These are phyloP conservation scores for Noctilio leporinus DNA, from an alignment of 2,113 vertebrate genomes.

Conservation along the genomic window DNA sequence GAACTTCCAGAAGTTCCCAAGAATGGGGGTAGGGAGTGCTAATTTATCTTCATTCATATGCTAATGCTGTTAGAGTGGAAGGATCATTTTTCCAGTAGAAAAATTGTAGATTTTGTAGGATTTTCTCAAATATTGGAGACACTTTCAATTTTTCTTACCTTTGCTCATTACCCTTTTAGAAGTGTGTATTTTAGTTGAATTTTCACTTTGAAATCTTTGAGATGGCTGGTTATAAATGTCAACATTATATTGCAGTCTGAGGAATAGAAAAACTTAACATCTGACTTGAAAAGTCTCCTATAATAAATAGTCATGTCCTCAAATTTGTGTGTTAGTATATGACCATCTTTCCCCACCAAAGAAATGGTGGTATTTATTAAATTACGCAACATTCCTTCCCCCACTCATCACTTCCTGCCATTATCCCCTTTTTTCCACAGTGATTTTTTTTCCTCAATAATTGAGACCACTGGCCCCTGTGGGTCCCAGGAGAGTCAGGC, in stretches of 20 bases:
- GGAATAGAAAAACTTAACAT: not conserved
- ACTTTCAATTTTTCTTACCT: not conserved
- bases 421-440: not conserved
- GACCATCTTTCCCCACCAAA: not conserved
- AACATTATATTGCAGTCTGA: not conserved
- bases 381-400: not conserved
- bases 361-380: not conserved
- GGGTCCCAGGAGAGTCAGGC: not conserved
- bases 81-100: not conserved
- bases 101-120: not conserved
- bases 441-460: not conserved
- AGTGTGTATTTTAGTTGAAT: not conserved
- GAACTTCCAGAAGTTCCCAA: not conserved
- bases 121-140: not conserved
- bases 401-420: not conserved
- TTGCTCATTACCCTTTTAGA: not conserved
- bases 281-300: not conserved
- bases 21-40: not conserved
- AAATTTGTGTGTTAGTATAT: not conserved
- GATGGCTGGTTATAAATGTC: not conserved
- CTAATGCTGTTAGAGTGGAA: not conserved
- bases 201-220: constrained; percentile 3
- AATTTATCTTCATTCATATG: not conserved
- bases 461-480: not conserved
- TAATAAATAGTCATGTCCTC: not conserved